Conservation (phyloP, 2,113 vertebrate species). For the Willisornis vidua region DNA sequence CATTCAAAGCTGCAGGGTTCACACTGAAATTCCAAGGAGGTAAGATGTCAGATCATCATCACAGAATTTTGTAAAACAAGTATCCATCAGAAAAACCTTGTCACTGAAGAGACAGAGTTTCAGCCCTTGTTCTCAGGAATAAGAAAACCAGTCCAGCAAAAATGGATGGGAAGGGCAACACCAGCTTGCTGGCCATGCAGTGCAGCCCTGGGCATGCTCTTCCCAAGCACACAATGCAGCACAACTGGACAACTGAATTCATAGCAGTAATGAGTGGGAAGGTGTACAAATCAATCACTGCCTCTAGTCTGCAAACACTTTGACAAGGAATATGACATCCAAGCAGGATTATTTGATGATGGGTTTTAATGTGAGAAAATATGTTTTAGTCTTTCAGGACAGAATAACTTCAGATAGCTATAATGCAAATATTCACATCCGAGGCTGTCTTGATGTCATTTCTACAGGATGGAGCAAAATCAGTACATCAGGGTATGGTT, state of each 20-base stretch:
- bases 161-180: neutral
- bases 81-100: neutral
- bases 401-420: neutral
- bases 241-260: neutral
- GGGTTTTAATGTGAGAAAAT: neutral
- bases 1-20: neutral
- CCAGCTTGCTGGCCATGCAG: neutral
- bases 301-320: neutral
- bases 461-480: neutral
- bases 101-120: neutral
- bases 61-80: neutral
- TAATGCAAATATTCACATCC: neutral
- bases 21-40: neutral
- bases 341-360: neutral
- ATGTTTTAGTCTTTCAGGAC: neutral
- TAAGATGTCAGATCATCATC: neutral
- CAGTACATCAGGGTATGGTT: neutral
- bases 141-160: neutral
- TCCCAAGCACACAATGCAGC: neutral
- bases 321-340: neutral
- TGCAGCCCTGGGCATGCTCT: neutral
- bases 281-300: neutral
- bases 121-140: neutral
- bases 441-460: neutral
- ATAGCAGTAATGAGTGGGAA: neutral